These are phyloP conservation scores for Poeciliopsis presidionis DNA, from an alignment of 2,797 vertebrate species.

Conservation along the genomic window DNA sequence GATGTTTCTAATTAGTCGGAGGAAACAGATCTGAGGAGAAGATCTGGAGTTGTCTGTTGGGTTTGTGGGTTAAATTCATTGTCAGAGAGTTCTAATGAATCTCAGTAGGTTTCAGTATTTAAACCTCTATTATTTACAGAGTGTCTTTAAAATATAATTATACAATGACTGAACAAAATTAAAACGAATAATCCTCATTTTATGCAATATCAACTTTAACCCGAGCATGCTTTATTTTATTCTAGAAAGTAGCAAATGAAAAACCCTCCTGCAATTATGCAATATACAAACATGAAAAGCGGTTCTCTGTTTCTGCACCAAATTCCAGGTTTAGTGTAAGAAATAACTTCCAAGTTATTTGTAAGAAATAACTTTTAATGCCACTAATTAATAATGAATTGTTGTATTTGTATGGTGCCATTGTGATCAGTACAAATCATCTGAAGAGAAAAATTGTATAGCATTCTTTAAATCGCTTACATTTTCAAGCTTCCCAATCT, in stretches of 20 bases:
- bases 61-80: conserved; percentile 45
- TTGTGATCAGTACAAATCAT: not conserved
- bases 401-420: not conserved
- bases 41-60: conserved; percentile 61
- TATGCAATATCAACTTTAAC: not conserved
- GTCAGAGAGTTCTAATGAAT: conserved; percentile 50
- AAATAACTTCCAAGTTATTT: not conserved
- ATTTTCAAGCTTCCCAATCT: not conserved
- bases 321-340: not conserved
- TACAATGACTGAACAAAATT: not conserved
- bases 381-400: not conserved
- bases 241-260: not conserved
- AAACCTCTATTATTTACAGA: conserved; percentile 50
- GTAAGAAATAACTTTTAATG: not conserved
- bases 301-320: not conserved
- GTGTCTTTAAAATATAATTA: not conserved
- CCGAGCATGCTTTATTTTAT: not conserved
- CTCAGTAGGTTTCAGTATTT: conserved; percentile 53
- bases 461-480: not conserved
- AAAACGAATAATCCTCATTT: not conserved
- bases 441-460: not conserved
- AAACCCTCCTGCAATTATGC: not conserved
- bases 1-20: conserved; percentile 90
- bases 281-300: not conserved
- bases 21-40: conserved; percentile 68